phyloP scores from a whole-genome alignment of 1,140 invertebrate genomes.

The Tetramorium parvispinum region DNA sequence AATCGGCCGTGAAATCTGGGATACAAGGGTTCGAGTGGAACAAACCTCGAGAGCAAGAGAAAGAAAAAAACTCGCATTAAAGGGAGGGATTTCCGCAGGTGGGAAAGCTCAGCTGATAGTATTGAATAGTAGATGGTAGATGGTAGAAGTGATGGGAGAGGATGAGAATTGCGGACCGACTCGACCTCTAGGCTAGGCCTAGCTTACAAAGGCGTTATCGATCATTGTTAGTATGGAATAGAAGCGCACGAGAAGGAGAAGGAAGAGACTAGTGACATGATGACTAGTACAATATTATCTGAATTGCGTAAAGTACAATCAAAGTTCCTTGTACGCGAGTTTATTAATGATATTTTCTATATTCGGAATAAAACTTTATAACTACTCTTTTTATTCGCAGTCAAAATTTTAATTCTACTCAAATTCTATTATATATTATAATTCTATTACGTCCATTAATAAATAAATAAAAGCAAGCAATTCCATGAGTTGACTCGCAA shows the following conservation, averaged over 20 bases:
- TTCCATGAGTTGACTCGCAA: no score
- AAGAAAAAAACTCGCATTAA: background rate
- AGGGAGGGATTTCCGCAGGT: conserved; percentile 2
- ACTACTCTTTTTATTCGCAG: no score
- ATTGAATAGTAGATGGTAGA: conserved; percentile 10
- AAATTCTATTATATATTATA: no score
- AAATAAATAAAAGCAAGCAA: no score
- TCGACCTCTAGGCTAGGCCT: conserved; percentile 52
- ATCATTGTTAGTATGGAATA: conserved; percentile 16
- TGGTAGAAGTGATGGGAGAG: background rate
- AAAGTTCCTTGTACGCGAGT: no score
- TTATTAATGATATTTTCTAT: no score
- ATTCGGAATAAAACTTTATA: no score
- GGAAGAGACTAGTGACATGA: background rate
- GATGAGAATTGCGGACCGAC: conserved; percentile 21
- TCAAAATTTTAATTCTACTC: no score
- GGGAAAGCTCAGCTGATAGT: conserved; percentile 50
- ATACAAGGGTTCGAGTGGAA: conserved; percentile 28
- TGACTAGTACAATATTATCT: background rate
- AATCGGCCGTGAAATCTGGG: conserved; percentile 70
- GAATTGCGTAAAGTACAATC: background rate
- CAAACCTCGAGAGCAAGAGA: background rate
- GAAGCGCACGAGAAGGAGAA: background rate
- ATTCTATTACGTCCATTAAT: no score
- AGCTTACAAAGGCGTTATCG: conserved; percentile 63